Base-by-base conservation (phyloP, 1,140 invertebrate genomes). In the Drosophila nikananu region DNA sequence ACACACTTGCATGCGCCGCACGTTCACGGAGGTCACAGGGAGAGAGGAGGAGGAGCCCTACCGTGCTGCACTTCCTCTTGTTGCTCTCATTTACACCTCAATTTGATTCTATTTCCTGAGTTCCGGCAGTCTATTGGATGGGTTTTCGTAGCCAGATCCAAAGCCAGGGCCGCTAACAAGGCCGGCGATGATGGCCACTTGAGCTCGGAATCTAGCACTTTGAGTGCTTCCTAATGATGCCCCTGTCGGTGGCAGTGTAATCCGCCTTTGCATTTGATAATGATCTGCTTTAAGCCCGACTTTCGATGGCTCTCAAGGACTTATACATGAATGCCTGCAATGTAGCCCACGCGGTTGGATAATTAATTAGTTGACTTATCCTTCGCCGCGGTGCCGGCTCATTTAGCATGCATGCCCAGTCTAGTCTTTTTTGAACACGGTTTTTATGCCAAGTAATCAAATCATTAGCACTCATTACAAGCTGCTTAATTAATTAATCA, bases 51-150 rank as follows among this genome's bases (percentile, higher is more conserved):
- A 21, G 44, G 21, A 17, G 15, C 23, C 12, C 23, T 51, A 10
- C 60, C 39, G 44, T 15, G 27, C 13, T 27, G 55, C 81, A 66
- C 65, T 49, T 49, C 46, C 77, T 84, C 77, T 89, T 87, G 83
- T 80, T 81, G 74, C 73, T 83, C 81, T 80, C 84, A 87, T 89
- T 89, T 89, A 84, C 84, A 89, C 84, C 84, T 89, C 81, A 89
- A 89, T 89, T 89, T 89, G 84, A 89, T 89, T 89, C 84, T 81
- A 89, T 89, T 89, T 89, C 74, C 86, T 81, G 59, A 49, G 52
- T 68, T 59, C 35, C 61, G 77, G 13, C 61, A 67, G 78, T 52
- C 64, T 44, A 63, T 68, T 52, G 44, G 27, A 73, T 61, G 71
- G 51, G 13, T 61, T 73, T 52, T 73, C 12, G 35, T n/a, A 39